phyloP scores from a whole-genome alignment of 2,888 invertebrate genomes.

The Aproaerema taeniolella region DNA sequence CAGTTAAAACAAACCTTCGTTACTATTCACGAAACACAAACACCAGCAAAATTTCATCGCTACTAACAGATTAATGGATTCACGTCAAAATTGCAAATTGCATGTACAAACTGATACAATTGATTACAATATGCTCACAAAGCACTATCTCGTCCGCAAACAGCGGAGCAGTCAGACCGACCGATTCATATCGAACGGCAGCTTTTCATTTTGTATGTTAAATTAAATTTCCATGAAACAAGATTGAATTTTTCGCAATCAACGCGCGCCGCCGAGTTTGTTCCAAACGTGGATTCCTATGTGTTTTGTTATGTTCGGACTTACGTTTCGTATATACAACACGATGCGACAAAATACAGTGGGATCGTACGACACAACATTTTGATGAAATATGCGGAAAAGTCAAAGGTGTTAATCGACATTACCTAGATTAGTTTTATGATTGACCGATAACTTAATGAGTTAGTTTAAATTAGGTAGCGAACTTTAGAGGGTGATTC shows the following conservation, averaged over 20 bases:
- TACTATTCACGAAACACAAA: too few relatives aligned
- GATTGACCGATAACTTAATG: too few relatives aligned
- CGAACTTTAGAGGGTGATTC: too few relatives aligned
- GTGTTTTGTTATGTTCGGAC: constrained; percentile 1
- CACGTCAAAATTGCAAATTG: constrained; percentile 70
- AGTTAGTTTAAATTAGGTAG: too few relatives aligned
- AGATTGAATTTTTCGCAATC: constrained; percentile 78
- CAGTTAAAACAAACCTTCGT: too few relatives aligned
- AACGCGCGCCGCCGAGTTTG: constrained; percentile 51
- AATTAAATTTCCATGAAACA: constrained; percentile 78
- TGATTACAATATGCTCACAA: constrained; percentile 74
- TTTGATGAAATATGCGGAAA: too few relatives aligned
- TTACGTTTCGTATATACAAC: too few relatives aligned
- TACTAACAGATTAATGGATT: constrained; percentile 58
- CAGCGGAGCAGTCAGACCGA: constrained; percentile 66
- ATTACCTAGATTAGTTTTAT: too few relatives aligned
- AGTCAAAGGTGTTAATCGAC: too few relatives aligned
- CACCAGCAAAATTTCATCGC: constrained; percentile 8
- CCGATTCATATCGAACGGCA: constrained; percentile 71
- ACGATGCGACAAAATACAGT: too few relatives aligned
- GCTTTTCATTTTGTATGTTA: constrained; percentile 76
- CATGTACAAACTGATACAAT: constrained; percentile 68
- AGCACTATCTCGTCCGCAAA: constrained; percentile 65
- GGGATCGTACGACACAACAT: too few relatives aligned
- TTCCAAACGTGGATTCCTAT: constrained; percentile 34